Base-by-base conservation (phyloP, 2,113 vertebrate species). In the Sinocyclocheilus anshuiensis region DNA sequence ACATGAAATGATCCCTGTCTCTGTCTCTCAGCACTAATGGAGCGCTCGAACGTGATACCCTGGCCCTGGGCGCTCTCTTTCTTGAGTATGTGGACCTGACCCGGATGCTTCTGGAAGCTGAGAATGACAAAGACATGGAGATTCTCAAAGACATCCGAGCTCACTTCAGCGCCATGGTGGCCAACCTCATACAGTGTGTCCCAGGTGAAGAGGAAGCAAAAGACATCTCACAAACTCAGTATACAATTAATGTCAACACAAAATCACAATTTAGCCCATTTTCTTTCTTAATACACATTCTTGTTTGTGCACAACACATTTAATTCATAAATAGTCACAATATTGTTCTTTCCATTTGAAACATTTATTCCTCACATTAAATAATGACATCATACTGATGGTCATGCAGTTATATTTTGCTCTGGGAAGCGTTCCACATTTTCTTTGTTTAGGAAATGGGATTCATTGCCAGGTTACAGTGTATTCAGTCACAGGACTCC, bases 131-230 rank as follows among this genome's bases (percentile, higher is more conserved):
- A 89, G 94, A 99, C 91, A 93, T 97, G 6, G 98, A 99, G 80
- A 97, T 99, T 86, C 97, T 99, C 6, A 98, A 98, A 93, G 98
- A 99, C 91, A 98, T 99, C 90, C 94, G 98, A 91, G 97, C 97
- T 18, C 98, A 99, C 94, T 99, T 99, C 90, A 99, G 98, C 85
- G 97, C 97, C 88, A 99, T 99, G 94, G 97, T 98, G 84, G 97
- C 98, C 90, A 99, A 99, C 93, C 93, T 99, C 94, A 98, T 99
- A 90, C 97, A 99, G 45, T 97, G 97, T 91, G 96, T 99, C 75
- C 97, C 97, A 96, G 98, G 98, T 95, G 24, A 77, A 77, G n/a
- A 50, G 5, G 45, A 45, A 42, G 42, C 7, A 42, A 11, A 50
- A 76, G 22, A 48, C n/a, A 13, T 45, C 24, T 50, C 45, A 45